phyloP scores from a whole-genome alignment of 2,888 invertebrate species.

The Drosophila paramelanica region DNA sequence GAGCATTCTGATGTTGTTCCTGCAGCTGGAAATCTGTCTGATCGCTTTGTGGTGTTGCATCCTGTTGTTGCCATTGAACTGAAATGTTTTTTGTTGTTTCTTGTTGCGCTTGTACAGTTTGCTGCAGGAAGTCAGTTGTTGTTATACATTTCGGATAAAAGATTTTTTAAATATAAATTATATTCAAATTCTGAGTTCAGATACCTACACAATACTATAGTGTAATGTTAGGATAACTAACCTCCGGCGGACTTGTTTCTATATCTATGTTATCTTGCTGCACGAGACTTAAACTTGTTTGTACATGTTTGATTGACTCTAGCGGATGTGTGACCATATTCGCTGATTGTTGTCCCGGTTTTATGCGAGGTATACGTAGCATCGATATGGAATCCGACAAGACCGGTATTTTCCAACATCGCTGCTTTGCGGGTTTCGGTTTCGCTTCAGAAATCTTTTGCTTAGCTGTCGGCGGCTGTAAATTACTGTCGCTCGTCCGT shows the following conservation, averaged over 20 bases:
- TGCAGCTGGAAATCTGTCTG: not conserved
- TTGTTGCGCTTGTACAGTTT: too few species aligned
- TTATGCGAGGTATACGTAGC: not conserved
- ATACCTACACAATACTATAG: too few species aligned
- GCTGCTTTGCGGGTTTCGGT: not conserved
- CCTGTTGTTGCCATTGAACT: too few species aligned
- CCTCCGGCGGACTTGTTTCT: not conserved
- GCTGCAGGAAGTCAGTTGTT: too few species aligned
- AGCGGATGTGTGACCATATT: not conserved
- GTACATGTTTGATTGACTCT: not conserved
- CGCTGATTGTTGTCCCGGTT: not conserved
- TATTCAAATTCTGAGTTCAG: too few species aligned
- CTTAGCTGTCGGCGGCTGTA: not conserved
- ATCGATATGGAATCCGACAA: not conserved
- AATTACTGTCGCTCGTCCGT: rapidly evolving
- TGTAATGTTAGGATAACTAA: not conserved
- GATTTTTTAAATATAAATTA: too few species aligned
- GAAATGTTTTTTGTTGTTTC: too few species aligned
- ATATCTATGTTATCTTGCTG: not conserved
- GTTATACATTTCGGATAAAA: too few species aligned
- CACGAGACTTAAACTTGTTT: not conserved
- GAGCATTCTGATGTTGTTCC: too few species aligned
- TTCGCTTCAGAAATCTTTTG: not conserved
- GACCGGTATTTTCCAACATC: not conserved
- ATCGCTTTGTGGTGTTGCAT: not conserved